phyloP scores from a whole-genome alignment of 2,113 vertebrate genomes.

The Haplotaxodon microlepis region DNA sequence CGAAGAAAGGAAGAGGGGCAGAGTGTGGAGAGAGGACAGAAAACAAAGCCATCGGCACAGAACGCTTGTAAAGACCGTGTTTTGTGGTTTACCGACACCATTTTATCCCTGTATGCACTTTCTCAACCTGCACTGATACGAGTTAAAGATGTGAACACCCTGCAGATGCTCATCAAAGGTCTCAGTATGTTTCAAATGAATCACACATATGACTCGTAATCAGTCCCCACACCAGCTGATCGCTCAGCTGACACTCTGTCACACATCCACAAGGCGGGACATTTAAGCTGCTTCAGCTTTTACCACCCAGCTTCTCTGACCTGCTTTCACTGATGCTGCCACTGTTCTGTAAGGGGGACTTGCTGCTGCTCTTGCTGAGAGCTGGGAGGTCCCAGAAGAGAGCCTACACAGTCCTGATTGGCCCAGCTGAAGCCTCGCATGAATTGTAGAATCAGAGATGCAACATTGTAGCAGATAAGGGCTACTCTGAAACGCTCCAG shows the following conservation, averaged over 20 bases:
- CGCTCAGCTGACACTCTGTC: neutral
- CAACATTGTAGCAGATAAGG: neutral
- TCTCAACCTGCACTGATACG: constrained; percentile 23
- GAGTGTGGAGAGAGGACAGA: neutral
- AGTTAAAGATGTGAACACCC: neutral
- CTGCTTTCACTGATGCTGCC: neutral
- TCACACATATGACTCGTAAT: neutral
- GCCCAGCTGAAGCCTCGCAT: neutral
- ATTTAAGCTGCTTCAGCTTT: neutral
- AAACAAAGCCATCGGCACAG: constrained; percentile 12
- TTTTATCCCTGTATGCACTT: constrained; percentile 38
- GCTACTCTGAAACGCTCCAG: neutral
- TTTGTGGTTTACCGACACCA: neutral
- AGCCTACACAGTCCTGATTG: neutral
- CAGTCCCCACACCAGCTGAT: neutral
- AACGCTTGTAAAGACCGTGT: neutral
- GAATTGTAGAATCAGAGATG: neutral
- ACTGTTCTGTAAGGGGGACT: neutral
- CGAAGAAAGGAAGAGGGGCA: neutral
- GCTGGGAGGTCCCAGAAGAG: neutral
- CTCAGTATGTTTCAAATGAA: constrained; percentile 20
- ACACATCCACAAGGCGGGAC: neutral
- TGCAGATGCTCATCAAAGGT: neutral
- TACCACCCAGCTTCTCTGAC: neutral
- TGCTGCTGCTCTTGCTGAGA: neutral